Base-by-base conservation (phyloP, 2,797 vertebrate species). In the Pogonophryne albipinna region DNA sequence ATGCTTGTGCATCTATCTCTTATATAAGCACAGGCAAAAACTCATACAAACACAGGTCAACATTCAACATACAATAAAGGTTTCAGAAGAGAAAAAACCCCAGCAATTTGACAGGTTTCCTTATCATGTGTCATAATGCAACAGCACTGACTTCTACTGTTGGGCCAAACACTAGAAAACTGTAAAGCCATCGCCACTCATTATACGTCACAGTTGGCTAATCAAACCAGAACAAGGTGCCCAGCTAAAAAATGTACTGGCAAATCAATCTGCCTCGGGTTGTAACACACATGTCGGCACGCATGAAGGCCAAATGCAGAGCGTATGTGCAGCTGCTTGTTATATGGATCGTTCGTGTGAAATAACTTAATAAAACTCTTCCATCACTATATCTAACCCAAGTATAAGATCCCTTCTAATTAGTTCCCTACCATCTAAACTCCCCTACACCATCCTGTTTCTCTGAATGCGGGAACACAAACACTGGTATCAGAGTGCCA, bases 401-500 rank as follows among this genome's bases (percentile, higher is more conserved):
- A 61, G 15, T 61, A 27, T 70, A 16, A 75, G 64, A 27, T 53
- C 41, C 23, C 27, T 34, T 76, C 23, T 38, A 9, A 38, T 70
- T 19, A 73, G 64, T 27, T 53, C 41, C 23, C 27, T 34, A 72
- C 23, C 27, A 68, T 45, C 38, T 53, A 57, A 15, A 44, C 61
- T 50, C 51, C 71, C 19, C 10, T 31, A n/a, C 1, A 13, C 50
- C 31, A 31, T 53, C 58, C 63, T 59, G 23, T 45, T 46, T 73
- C 42, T 16, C 73, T 80, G 57, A 76, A 80, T 68, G 53, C 66
- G 71, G 68, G 60, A 53, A 82, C 53, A 76, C 67, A 85, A 58
- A 87, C 78, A 79, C 45, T 50, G 51, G 78, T 79, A 73, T 86
- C 59, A 86, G 83, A 86, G 78, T 74, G 83, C 64, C 79, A 78